Evolutionary conservation across 64 coral and sea anemone species (phyloP).

Genomic region (Cladopsammia gracilis): DNA sequence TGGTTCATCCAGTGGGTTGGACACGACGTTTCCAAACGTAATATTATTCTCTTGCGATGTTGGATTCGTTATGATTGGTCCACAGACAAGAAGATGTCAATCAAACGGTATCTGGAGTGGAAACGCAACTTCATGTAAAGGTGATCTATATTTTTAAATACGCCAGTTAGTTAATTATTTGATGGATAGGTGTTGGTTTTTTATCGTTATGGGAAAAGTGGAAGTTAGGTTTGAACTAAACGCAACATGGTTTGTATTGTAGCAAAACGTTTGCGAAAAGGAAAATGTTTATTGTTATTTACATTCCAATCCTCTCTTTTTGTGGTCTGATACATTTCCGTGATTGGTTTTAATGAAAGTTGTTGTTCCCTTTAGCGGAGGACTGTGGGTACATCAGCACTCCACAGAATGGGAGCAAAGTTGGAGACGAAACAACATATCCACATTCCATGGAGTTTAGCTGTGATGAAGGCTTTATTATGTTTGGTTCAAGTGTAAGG

Average conservation of each 20-base stretch:
- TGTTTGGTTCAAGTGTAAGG: neutral
- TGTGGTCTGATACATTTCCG: neutral
- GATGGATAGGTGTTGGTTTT: neutral
- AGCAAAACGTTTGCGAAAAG: too few species aligned
- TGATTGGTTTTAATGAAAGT: neutral
- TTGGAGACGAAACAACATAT: neutral
- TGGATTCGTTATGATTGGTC: slow-evolving; percentile 2
- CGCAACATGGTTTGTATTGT: too few species aligned
- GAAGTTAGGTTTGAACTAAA: too few species aligned
- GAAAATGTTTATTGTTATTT: too few species aligned
- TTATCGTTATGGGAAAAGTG: too few species aligned
- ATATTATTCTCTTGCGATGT: slow-evolving; percentile 42
- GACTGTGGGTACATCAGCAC: neutral
- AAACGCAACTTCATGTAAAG: slow-evolving; percentile 4
- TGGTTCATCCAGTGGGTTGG: neutral
- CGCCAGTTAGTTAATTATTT: neutral
- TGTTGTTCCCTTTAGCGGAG: neutral
- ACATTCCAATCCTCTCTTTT: too few species aligned
- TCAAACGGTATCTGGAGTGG: slow-evolving; percentile 56
- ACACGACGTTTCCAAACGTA: slow-evolving; percentile 43
- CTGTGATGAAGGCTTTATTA: slow-evolving; percentile 48
- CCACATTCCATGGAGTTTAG: neutral
- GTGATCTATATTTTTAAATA: neutral
- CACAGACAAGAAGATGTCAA: slow-evolving; percentile 39
- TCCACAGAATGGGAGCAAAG: neutral